Percentiles rank a stretch among this genome's conserved stretches.
phyloP scores from a whole-genome alignment of 2,888 invertebrate species.

The Acleris literana region DNA sequence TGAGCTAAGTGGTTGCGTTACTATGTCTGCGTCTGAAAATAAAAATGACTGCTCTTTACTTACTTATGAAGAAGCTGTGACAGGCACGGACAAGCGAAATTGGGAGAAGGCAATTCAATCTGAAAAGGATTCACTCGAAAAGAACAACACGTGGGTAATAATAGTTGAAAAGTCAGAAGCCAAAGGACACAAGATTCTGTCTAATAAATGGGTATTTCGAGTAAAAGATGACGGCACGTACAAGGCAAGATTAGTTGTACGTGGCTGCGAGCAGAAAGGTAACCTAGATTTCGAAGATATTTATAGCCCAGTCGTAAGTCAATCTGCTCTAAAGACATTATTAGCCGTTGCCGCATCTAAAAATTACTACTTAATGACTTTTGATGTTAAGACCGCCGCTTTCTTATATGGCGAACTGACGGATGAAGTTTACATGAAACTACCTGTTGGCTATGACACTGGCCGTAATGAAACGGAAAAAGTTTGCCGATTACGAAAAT shows the following conservation, averaged over 20 bases:
- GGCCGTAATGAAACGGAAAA: neutral
- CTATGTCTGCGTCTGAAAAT: too few species aligned
- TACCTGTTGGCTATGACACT: neutral
- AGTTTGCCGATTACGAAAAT: neutral
- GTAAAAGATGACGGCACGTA: constrained; percentile 12
- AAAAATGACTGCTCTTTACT: too few species aligned
- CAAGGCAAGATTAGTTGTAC: constrained; percentile 10
- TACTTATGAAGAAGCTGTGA: too few species aligned
- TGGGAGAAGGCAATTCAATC: too few species aligned
- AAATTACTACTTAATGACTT: neutral
- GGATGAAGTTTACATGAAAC: neutral
- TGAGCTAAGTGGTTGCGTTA: too few species aligned
- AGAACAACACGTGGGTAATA: neutral
- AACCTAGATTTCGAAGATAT: neutral
- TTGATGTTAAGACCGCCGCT: constrained; percentile 1
- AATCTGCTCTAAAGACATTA: constrained; percentile 1
- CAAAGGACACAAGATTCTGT: constrained; percentile 10
- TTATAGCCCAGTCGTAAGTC: constrained; percentile 7
- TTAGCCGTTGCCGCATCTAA: constrained; percentile 1
- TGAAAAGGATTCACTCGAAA: too few species aligned
- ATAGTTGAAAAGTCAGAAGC: constrained; percentile 10
- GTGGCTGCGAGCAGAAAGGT: constrained; percentile 4
- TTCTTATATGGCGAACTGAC: neutral
- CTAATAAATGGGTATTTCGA: constrained; percentile 7
- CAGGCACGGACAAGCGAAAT: too few species aligned